A percentile compares a stretch with the other conserved stretches of the same genome.
Evolutionary conservation across 2,113 vertebrate species (phyloP).

Genomic region (Vulpes lagopus): DNA sequence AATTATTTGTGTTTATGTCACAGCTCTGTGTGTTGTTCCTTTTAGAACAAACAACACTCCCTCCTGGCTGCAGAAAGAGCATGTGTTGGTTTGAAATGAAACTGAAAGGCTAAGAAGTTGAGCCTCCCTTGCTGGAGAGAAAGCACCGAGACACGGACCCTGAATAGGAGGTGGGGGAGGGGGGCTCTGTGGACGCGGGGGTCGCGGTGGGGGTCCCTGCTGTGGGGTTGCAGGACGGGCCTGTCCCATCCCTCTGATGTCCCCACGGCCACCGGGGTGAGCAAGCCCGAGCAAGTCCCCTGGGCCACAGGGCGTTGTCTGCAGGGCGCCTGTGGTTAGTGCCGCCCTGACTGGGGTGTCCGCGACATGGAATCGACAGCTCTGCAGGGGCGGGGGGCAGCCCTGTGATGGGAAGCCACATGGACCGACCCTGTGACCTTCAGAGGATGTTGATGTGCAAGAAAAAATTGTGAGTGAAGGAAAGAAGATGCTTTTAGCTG

Average conservation of each 20-base stretch:
- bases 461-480: neutral
- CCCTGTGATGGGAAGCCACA: rapidly evolving
- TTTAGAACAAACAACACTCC: neutral
- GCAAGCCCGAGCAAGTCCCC: neutral
- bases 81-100: neutral
- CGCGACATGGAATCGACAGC: rapidly evolving
- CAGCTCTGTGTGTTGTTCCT: neutral
- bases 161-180: rapidly evolving
- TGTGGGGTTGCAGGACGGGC: rapidly evolving
- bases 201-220: neutral
- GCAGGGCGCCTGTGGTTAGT: rapidly evolving
- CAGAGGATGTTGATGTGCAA: conserved; percentile 89
- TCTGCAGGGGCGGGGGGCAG: neutral
- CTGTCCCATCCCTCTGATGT: neutral
- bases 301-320: neutral
- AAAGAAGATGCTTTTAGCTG: neutral
- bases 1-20: conserved; percentile 7
- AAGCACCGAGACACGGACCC: rapidly evolving
- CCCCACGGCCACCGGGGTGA: rapidly evolving
- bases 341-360: neutral
- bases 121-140: neutral
- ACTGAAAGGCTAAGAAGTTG: neutral
- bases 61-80: neutral
- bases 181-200: neutral
- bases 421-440: rapidly evolving